Evolutionary conservation across 2,888 invertebrate genomes (phyloP).

Genomic region (Eilema depressum): DNA sequence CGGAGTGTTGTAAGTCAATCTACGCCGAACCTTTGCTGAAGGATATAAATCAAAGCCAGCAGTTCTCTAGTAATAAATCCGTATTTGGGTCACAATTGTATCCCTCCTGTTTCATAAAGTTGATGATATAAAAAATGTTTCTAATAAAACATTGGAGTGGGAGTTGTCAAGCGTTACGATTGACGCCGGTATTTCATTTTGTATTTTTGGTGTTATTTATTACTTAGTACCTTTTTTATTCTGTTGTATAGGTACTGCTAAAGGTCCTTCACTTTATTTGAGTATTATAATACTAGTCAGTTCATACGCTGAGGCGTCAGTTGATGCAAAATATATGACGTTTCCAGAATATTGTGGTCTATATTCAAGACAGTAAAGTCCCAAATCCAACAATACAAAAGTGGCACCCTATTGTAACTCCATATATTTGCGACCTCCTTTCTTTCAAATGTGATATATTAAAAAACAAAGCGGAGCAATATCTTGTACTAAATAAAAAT

Average conservation of each 20-base stretch:
- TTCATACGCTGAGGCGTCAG: no score
- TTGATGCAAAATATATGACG: no score
- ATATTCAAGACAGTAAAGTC: neutral
- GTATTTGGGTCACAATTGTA: constrained; percentile 54
- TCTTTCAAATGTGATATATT: constrained; percentile 4
- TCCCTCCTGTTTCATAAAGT: constrained; percentile 48
- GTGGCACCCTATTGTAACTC: neutral
- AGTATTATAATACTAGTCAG: no score
- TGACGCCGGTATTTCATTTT: constrained; percentile 48
- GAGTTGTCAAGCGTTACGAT: constrained; percentile 34
- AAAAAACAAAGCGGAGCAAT: neutral
- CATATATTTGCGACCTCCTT: neutral
- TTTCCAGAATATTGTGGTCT: neutral
- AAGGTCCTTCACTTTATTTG: no score
- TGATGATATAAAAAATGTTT: constrained; percentile 47
- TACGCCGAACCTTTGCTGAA: constrained; percentile 29
- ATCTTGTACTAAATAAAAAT: constrained; percentile 1
- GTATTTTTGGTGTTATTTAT: constrained; percentile 35
- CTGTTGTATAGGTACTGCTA: no score
- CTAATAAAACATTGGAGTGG: constrained; percentile 42
- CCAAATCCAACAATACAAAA: neutral
- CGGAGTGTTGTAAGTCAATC: constrained; percentile 48
- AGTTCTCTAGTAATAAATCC: constrained; percentile 48
- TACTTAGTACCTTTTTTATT: no score
- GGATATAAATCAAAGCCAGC: constrained; percentile 50